Percentiles rank a stretch among this genome's conserved stretches.
Conservation (phyloP, 2,113 vertebrate genomes). For the Camelus dromedarius region DNA sequence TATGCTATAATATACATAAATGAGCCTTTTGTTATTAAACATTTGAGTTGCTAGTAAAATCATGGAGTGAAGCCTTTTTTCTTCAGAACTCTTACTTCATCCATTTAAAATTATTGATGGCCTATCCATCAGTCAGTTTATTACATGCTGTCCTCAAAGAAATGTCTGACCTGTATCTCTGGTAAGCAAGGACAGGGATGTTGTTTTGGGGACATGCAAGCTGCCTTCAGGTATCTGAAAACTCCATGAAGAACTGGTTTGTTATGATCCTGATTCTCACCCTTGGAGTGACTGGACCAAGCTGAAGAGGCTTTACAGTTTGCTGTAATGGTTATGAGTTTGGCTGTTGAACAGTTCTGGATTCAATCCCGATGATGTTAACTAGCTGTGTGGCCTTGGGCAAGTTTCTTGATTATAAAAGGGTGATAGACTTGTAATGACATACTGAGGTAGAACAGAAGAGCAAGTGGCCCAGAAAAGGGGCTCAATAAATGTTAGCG, state of each 20-base stretch:
- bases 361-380: background rate
- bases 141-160: background rate
- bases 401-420: background rate
- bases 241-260: background rate
- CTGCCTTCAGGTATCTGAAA: background rate
- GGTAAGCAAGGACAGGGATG: background rate
- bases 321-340: background rate
- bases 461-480: background rate
- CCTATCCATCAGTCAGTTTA: background rate
- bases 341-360: background rate
- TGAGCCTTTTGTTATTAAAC: background rate
- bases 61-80: background rate
- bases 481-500: background rate
- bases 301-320: background rate
- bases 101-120: constrained; percentile 11
- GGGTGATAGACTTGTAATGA: background rate
- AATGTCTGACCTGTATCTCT: background rate
- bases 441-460: background rate
- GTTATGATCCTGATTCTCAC: background rate
- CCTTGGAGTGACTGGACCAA: background rate
- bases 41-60: constrained; percentile 15
- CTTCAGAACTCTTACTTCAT: background rate
- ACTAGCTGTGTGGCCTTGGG: background rate
- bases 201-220: background rate
- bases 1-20: background rate